Base-by-base conservation (phyloP, 2,888 invertebrate genomes). In the Noctuana brunneofusca region DNA sequence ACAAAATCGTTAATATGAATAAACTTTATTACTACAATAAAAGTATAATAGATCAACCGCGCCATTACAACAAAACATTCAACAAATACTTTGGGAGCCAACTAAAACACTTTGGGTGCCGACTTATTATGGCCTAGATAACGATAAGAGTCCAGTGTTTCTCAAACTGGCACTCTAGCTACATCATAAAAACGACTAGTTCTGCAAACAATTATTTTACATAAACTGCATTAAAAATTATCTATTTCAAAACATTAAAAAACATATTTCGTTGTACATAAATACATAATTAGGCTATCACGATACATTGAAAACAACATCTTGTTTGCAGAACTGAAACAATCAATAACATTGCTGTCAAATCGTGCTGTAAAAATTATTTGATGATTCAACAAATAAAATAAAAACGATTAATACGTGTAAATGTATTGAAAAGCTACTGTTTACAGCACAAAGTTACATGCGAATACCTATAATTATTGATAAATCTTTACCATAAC, bases 21-120 rank as follows among this genome's bases (percentile, higher is more conserved):
- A 89, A 87, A 89, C 86, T 90, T 90, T 90, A 90, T 89, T 91
- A 83, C 87, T 90, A 89, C 81, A 83, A 87, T 89, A 87, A 87
- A 89, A 87, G 86, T 84, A 86, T 87, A 88, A 59, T 86, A 85
- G 79, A 84, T 76, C 79, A 83, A 87, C 80, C 81, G 78, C 80
- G 81, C 78, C 84, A 79, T 76, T 76, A 75, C 84, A 89, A 89
- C 88, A 89, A 84, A 89, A 89, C 87, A 87, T 86, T 89, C 83
- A 90, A 89, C 89, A 89, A 89, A 84, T 84, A 88, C 89, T 89
- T 89, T 89, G 89, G 89, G 89, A 87, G 87, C 82, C 84, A 78
- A 87, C 84, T 83, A 80, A 41, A 83, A 87, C 83, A 83, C 87
- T 89, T 89, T 89, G 86, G 89, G 81, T 87, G 83, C 82, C 81